Conservation (phyloP, 2,797 vertebrate species). For the Pachyuromys duprasi region DNA sequence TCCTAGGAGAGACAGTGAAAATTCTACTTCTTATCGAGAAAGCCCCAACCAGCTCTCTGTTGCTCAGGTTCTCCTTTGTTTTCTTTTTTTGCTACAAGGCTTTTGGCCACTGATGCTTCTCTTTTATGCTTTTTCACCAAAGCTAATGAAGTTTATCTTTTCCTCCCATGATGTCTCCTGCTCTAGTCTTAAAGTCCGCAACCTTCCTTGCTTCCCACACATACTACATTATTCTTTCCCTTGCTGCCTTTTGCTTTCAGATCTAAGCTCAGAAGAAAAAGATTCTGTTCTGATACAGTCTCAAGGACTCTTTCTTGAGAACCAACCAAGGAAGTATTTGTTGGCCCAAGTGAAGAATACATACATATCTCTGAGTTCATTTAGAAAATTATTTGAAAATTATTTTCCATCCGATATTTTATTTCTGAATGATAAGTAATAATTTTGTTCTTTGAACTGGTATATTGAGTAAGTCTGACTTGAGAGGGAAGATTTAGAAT, state of each 20-base stretch:
- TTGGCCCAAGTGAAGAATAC: background rate
- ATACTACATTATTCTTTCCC: background rate
- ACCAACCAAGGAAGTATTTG: background rate
- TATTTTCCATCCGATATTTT: background rate
- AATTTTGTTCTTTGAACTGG: conserved; percentile 21
- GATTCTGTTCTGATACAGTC: conserved; percentile 4
- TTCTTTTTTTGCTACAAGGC: background rate
- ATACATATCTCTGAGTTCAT: background rate
- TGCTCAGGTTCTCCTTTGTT: background rate
- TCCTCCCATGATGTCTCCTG: background rate
- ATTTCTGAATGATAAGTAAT: background rate
- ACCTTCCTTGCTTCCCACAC: background rate
- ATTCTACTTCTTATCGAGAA: background rate
- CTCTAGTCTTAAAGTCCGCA: background rate
- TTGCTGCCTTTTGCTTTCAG: background rate
- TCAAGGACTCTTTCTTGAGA: background rate
- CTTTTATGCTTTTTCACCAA: background rate
- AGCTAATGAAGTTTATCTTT: background rate
- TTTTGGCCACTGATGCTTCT: background rate
- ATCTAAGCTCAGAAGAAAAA: background rate
- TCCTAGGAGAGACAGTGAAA: background rate
- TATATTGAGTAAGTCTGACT: background rate
- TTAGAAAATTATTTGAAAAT: conserved; percentile 1
- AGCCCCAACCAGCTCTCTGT: background rate
- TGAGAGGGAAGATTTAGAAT: background rate